Conservation (phyloP, 2,113 vertebrate species). For the cattle (Bos taurus) region DNA sequence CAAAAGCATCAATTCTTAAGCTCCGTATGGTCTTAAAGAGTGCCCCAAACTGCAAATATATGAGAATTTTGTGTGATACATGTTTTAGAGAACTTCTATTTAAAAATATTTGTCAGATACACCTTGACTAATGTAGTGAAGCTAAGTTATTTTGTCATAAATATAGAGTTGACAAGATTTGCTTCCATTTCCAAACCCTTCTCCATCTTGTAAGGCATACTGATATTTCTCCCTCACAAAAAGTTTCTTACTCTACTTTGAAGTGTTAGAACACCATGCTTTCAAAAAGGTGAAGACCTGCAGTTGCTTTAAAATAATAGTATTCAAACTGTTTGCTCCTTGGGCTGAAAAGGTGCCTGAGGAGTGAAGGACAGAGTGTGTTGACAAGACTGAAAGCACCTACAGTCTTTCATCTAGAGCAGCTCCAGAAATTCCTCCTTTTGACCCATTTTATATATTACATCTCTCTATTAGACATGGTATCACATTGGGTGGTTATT, state of each 20-base stretch:
- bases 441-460: neutral
- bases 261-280: neutral
- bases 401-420: neutral
- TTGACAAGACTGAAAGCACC: neutral
- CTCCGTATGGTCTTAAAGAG: neutral
- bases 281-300: neutral
- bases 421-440: neutral
- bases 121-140: neutral
- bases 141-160: constrained; percentile 16
- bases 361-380: neutral
- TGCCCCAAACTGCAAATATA: neutral
- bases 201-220: neutral
- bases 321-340: neutral
- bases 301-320: neutral
- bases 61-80: neutral
- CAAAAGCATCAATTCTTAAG: neutral
- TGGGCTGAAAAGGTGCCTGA: neutral
- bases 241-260: neutral
- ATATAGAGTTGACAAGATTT: neutral
- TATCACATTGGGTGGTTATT: neutral
- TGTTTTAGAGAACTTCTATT: neutral
- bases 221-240: neutral
- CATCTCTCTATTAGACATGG: neutral
- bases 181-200: neutral
- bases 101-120: neutral